A percentile compares a stretch with the other conserved stretches of the same genome.
Conservation (phyloP, 2,888 invertebrate genomes). For the Dyspetes luteomarginatus region DNA sequence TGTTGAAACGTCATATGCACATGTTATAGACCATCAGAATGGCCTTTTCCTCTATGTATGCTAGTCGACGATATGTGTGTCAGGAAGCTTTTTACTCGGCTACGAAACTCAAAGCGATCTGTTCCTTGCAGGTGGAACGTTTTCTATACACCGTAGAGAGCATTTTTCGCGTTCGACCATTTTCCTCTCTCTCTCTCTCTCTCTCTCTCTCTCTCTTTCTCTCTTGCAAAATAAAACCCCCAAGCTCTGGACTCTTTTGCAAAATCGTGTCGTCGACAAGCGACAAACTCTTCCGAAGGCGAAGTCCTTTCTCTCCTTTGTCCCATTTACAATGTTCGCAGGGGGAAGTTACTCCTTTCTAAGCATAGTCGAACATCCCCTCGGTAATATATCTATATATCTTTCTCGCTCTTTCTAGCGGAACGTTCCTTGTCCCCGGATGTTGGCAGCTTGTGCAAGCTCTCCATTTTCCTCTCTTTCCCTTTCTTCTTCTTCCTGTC, state of each 20-base stretch:
- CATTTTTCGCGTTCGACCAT: background rate
- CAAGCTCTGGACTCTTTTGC: background rate
- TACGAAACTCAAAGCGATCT: slow-evolving; percentile 31
- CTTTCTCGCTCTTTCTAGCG: background rate
- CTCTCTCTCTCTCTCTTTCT: background rate
- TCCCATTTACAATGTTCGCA: slow-evolving; percentile 28
- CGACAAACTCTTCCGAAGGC: slow-evolving; percentile 42
- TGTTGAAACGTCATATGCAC: background rate
- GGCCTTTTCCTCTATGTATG: background rate
- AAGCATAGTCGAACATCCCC: slow-evolving; percentile 15
- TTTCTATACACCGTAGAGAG: background rate
- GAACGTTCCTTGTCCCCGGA: background rate
- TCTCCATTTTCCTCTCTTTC: background rate
- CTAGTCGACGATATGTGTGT: background rate
- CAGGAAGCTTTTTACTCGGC: background rate
- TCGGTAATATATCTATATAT: slow-evolving; percentile 11
- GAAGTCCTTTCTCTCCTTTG: slow-evolving; percentile 48
- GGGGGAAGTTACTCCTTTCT: slow-evolving; percentile 21
- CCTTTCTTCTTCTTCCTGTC: too few relatives aligned
- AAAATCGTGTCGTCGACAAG: slow-evolving; percentile 46
- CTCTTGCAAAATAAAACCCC: background rate
- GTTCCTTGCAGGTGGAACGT: slow-evolving; percentile 12
- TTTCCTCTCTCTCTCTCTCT: background rate
- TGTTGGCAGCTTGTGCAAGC: background rate
- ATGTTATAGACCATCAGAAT: background rate